These are phyloP conservation scores for Callionymus lyra DNA, from an alignment of 2,113 vertebrate species.

Conservation along the genomic window DNA sequence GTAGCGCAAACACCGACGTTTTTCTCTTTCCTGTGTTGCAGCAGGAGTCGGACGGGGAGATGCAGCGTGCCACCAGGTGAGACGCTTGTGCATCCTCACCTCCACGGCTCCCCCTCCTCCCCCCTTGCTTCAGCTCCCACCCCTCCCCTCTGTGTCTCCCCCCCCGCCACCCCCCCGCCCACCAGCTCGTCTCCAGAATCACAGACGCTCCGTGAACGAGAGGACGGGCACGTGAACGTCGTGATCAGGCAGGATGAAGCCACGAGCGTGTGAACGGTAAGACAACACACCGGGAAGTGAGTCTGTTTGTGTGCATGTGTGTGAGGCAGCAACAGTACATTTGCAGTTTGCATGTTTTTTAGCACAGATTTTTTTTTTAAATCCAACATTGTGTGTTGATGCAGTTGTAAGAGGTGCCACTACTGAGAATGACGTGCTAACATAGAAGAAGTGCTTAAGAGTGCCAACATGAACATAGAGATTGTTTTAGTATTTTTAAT, in stretches of 20 bases:
- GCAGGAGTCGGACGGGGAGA: constrained; percentile 52
- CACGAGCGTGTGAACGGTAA: constrained; percentile 64
- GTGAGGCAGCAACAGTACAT: too few species aligned
- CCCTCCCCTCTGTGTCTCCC: constrained; percentile 19
- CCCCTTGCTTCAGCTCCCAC: constrained; percentile 25
- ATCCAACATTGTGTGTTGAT: too few species aligned
- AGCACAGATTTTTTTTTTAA: too few species aligned
- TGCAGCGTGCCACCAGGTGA: constrained; percentile 49
- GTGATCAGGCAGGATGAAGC: constrained; percentile 63
- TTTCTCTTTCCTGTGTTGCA: constrained; percentile 25
- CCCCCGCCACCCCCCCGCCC: constrained; percentile 25
- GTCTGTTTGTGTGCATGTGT: too few species aligned
- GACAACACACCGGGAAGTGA: constrained; percentile 5
- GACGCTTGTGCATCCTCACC: constrained; percentile 33
- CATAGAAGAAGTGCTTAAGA: too few species aligned
- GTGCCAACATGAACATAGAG: too few species aligned
- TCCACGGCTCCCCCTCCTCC: constrained; percentile 16
- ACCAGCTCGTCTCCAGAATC: constrained; percentile 53
- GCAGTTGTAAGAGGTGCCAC: too few species aligned
- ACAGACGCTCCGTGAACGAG: constrained; percentile 49
- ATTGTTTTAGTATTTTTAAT: too few species aligned
- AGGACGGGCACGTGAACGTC: constrained; percentile 45
- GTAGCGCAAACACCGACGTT: constrained; percentile 32
- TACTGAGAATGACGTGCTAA: too few species aligned
- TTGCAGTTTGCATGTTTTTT: too few species aligned